Conservation (phyloP, 2,888 invertebrate species). For the Pseudococcus jackbeardsleyi region DNA sequence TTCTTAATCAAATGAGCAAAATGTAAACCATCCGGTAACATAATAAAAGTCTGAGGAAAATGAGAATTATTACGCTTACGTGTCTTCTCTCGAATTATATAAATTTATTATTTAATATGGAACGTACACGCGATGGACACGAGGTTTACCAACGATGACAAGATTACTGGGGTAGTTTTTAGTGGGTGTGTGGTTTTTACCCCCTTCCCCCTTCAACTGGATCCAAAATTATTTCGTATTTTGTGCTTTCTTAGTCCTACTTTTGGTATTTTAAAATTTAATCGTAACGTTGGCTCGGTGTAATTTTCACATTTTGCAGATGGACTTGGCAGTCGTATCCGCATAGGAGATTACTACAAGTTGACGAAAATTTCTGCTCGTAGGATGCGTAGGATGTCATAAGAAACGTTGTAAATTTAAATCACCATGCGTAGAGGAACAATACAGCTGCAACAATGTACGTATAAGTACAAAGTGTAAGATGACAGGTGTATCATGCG, state of each 20-base stretch:
- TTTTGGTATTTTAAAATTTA: slow-evolving; percentile 17
- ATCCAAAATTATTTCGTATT: not conserved
- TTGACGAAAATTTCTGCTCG: not conserved
- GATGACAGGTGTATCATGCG: slow-evolving; percentile 10
- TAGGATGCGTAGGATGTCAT: not conserved
- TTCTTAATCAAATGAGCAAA: not conserved
- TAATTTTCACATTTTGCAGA: not conserved
- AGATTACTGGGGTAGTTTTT: not conserved
- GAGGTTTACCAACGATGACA: slow-evolving; percentile 27
- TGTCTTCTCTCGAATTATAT: slow-evolving; percentile 26
- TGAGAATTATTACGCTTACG: slow-evolving; percentile 38
- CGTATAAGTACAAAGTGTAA: not conserved
- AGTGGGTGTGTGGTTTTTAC: not conserved
- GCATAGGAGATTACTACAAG: not conserved
- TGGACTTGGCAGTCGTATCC: not conserved
- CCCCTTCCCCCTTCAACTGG: not conserved
- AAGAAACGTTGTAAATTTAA: not conserved
- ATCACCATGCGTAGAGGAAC: slow-evolving; percentile 10
- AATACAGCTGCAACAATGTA: too few species aligned
- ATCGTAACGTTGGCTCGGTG: not conserved
- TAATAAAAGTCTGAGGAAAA: slow-evolving; percentile 33
- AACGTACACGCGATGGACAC: slow-evolving; percentile 14
- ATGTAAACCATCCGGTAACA: not conserved
- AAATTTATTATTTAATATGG: slow-evolving; percentile 33
- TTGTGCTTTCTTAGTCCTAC: too few species aligned